Conservation (phyloP, 30 jellyfish, hydroid and myxozoan genomes). For the Aurelia aurita region DNA sequence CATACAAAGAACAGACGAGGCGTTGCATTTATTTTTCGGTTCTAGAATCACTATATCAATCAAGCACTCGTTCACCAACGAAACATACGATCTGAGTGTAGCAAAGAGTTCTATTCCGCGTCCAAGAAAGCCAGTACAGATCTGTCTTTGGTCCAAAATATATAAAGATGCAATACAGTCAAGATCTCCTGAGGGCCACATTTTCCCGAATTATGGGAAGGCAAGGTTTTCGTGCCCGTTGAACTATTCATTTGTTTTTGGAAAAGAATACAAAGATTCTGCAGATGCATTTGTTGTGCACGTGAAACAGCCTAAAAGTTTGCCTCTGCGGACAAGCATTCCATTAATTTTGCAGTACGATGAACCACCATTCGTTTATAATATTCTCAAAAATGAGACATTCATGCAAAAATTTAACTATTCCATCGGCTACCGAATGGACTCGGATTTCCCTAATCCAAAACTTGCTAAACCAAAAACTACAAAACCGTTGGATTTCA, state of each 20-base stretch:
- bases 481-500: slow-evolving; percentile 2
- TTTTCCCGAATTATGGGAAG: slow-evolving; percentile 67
- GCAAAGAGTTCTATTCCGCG: background rate
- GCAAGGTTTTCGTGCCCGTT: slow-evolving; percentile 60
- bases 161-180: background rate
- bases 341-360: slow-evolving; percentile 67
- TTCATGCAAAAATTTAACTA: slow-evolving; percentile 53
- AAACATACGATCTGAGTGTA: background rate
- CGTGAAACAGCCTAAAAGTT: slow-evolving; percentile 16
- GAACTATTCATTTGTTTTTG: slow-evolving; percentile 26
- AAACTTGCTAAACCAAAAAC: slow-evolving; percentile 33
- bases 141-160: slow-evolving; percentile 52
- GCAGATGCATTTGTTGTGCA: slow-evolving; percentile 41
- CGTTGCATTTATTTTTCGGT: slow-evolving; percentile 31
- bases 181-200: background rate
- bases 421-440: slow-evolving; percentile 74
- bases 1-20: slow-evolving; percentile 14
- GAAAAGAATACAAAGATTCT: background rate
- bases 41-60: slow-evolving; percentile 32
- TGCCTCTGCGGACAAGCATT: slow-evolving; percentile 16
- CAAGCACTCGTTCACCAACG: background rate
- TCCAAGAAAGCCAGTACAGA: slow-evolving; percentile 19
- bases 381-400: slow-evolving; percentile 6
- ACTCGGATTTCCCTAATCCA: slow-evolving; percentile 76
- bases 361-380: slow-evolving; percentile 41